Evolutionary conservation across 2,888 invertebrate genomes (phyloP), one percentile per base, ranked within the genome.

Genomic region (Taenaris catops): DNA sequence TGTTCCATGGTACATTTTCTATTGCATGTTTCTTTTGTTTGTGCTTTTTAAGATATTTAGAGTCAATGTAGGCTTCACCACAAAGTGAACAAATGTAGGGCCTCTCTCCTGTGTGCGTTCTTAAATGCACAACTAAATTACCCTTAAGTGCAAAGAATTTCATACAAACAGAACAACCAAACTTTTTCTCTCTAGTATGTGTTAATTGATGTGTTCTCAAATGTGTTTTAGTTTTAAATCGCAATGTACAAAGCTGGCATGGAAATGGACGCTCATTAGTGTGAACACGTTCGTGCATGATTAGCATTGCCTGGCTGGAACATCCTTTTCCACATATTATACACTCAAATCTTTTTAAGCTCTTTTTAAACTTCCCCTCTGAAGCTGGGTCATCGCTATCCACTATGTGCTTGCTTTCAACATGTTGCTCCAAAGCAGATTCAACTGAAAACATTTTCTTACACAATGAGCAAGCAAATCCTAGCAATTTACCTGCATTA

Each of bases 101-200:
- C 0, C 87, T 44, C 38, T 88, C 88, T 0, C 88, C 88, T 0
- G 88, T 88, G 38, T 88, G 88, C 0, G 87, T 87, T 2, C 88
- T 51, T 24, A 84, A 56, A 52, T 88, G 88, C 1, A 88, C 84
- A 0, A 87, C 86, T 19, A 87, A 58, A 45, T 87, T 87, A 0
- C 87, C 87, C 58, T 87, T 87, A 2, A 87, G 44, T 0, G 87
- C 86, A 57, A 87, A 87, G 59, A 86, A 87, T 36, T 87, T 87
- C 86, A 86, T 79, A 48, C 87, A 87, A 21, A 87, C 79, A 0
- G 87, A 87, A 48, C 87, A 87, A 1, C 87, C 87, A 60, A 87
- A 87, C 41, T 84, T 83, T 51, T 87, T 87, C 35, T 87, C 87
- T 5, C 87, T 63, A 0, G 87, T 87, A 41, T 87, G 87, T 4